Base-by-base conservation (phyloP, 2,797 vertebrate species). In the Halcyon smyrnensis region DNA sequence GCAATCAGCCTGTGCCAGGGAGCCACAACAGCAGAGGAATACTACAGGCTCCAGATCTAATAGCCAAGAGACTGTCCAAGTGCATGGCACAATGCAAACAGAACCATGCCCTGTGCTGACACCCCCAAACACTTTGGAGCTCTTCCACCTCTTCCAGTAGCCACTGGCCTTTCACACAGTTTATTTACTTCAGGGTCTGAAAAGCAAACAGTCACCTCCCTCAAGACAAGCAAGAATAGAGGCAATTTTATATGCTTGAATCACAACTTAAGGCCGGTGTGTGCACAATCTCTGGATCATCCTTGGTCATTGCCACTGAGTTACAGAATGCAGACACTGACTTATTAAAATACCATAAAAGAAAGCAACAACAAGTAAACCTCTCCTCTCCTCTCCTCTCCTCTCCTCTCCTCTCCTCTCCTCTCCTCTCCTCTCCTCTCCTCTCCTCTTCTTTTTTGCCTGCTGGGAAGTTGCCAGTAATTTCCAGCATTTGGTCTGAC, bases 401-500 rank as follows among this genome's bases (percentile, higher is more conserved):
- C n/a, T 64, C 8, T 17, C 12, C 37, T 37, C 7, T 21, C 8
- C 15, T 18, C 24, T n/a, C 27, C 25, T 23, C 7, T 11, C 3
- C 28, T 20, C 16, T 25, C 11, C 11, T 18, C 13, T 43, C 27
- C 13, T 25, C 12, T 12, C 5, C 34, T 64, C 14, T 59, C n/a
- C 6, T 53, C 41, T 37, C 63, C 28, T 76, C 60, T 70, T 11
- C 24, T 24, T 46, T 13, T 56, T 59, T 59, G 45, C 24, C 32
- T 96, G 24, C 70, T 97, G 95, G 89, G 84, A 94, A 78, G 50
- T 75, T 93, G 95, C 94, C 96, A 97, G 89, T 83, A 87, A 90
- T 92, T 96, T 97, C 90, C 95, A 97, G 94, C 84, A 96, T 97
- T 98, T 95, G 91, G 92, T 97, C 94, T 96, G 92, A 97, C 97